Percentiles rank a stretch among this genome's conserved stretches.
Conservation (phyloP, 2,113 vertebrate genomes). For the Strix uralensis region DNA sequence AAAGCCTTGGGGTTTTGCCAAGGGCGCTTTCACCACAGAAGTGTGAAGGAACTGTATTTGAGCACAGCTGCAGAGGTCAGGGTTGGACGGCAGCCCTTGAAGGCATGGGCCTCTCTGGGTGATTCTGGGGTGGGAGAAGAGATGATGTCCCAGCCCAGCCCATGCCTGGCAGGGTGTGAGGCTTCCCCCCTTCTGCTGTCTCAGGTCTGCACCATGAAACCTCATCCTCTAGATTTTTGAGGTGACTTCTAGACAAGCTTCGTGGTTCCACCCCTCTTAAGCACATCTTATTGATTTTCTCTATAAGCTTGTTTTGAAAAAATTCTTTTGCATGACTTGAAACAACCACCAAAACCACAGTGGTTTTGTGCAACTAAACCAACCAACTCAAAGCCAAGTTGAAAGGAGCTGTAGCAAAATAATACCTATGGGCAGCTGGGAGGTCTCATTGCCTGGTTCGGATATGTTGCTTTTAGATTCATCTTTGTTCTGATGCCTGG, state of each 20-base stretch:
- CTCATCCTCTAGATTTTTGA: neutral
- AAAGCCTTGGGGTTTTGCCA: neutral
- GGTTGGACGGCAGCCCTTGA: rapidly evolving
- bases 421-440: neutral
- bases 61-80: neutral
- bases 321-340: neutral
- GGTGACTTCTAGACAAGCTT: neutral
- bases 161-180: rapidly evolving
- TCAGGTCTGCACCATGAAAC: neutral
- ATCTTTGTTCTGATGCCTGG: neutral
- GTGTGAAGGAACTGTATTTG: rapidly evolving
- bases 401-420: neutral
- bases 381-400: neutral
- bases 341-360: neutral
- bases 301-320: neutral
- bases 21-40: neutral
- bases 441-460: neutral
- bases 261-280: neutral
- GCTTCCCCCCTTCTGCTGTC: rapidly evolving
- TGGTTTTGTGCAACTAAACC: neutral
- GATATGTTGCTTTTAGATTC: neutral
- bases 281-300: neutral
- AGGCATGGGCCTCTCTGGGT: rapidly evolving
- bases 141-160: neutral
- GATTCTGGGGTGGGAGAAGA: neutral